These are phyloP conservation scores for Deroptyus accipitrinus DNA, from an alignment of 2,113 vertebrate species.

Conservation along the genomic window DNA sequence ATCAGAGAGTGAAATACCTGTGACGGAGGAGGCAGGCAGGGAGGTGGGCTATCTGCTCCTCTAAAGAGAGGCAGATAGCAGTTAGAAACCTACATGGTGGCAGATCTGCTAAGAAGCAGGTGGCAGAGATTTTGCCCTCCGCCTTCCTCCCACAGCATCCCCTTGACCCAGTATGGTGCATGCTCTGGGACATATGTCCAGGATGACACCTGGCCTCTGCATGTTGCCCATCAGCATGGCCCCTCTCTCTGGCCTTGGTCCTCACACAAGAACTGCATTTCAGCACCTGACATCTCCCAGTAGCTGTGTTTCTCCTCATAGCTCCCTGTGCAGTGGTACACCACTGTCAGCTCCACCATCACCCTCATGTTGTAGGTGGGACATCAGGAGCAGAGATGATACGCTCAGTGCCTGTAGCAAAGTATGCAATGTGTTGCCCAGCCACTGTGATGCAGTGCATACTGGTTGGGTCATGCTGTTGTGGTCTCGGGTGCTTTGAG, in stretches of 20 bases:
- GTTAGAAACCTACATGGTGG: not conserved
- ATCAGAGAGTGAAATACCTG: not conserved
- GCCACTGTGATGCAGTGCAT: accelerated
- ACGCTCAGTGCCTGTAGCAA: not conserved
- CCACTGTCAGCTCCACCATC: not conserved
- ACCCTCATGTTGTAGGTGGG: not conserved
- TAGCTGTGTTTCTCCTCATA: not conserved
- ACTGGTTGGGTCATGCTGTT: not conserved
- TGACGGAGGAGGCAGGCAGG: not conserved
- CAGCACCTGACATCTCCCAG: not conserved
- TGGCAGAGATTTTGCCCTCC: not conserved
- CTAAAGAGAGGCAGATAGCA: not conserved
- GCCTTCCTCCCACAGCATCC: not conserved
- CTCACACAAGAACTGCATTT: not conserved
- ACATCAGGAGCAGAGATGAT: accelerated
- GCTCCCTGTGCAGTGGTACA: not conserved
- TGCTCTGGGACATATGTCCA: not conserved
- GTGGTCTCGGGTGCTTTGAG: not conserved
- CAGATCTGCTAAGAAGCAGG: not conserved
- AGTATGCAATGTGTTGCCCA: accelerated
- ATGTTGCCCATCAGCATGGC: accelerated
- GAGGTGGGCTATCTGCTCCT: not conserved
- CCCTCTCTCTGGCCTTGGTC: not conserved
- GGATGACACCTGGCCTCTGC: not conserved
- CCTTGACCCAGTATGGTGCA: not conserved